Percentiles rank a stretch among this genome's conserved stretches.
Conservation (phyloP, 2,797 vertebrate species). For the Eremophila alpestris region DNA sequence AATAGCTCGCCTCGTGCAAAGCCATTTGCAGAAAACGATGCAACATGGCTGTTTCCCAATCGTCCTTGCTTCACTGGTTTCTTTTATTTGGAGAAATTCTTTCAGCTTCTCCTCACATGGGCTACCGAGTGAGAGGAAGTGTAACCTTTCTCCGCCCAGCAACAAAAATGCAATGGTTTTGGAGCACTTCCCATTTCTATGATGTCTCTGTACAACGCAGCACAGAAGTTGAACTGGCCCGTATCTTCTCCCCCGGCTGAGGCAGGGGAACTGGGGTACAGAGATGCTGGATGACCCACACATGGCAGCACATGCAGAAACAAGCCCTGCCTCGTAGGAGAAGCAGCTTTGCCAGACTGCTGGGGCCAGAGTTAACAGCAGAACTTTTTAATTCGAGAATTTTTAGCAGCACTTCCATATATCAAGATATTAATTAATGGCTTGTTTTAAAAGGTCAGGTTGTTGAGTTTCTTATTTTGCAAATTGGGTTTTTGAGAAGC, state of each 20-base stretch:
- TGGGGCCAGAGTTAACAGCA: not conserved
- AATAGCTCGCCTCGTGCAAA: not conserved
- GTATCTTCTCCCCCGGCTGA: rapidly evolving
- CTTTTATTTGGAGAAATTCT: not conserved
- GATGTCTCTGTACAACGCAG: not conserved
- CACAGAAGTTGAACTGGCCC: no score
- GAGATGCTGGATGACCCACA: rapidly evolving
- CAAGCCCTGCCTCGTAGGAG: rapidly evolving
- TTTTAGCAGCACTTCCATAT: not conserved
- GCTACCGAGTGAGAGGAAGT: not conserved
- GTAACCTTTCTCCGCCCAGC: not conserved
- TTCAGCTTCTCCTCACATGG: not conserved
- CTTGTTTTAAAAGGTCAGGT: not conserved
- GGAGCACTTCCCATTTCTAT: not conserved
- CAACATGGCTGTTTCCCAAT: not conserved
- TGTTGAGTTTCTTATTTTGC: not conserved
- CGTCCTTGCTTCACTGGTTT: not conserved
- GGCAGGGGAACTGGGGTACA: rapidly evolving
- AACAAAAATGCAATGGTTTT: not conserved
- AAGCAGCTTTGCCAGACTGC: not conserved
- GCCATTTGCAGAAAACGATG: not conserved
- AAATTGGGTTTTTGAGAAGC: not conserved
- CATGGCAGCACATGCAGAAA: rapidly evolving
- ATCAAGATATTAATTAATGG: not conserved
- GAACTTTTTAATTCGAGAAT: not conserved